phyloP scores from a whole-genome alignment of 2,797 vertebrate species.

The Anguilla obscura region DNA sequence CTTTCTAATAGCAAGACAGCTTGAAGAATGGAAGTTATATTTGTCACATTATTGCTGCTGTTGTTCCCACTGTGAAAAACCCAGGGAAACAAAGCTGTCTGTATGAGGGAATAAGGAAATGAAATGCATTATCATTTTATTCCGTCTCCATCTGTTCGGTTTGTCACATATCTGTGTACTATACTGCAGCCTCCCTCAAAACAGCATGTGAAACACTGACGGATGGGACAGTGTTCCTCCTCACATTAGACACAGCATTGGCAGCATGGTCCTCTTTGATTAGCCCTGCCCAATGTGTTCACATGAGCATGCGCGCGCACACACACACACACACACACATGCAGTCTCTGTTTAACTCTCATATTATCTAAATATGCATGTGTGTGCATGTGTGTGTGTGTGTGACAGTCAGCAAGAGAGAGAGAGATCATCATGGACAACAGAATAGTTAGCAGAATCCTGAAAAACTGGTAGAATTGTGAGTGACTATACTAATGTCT shows the following conservation, averaged over 20 bases:
- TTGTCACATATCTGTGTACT: slow-evolving; percentile 22
- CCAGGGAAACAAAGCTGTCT: slow-evolving; percentile 32
- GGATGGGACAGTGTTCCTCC: neutral
- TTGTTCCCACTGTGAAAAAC: slow-evolving; percentile 39
- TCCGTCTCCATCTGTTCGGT: slow-evolving; percentile 44
- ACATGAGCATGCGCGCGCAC: neutral
- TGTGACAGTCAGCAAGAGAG: too few relatives aligned
- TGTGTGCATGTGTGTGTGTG: too few relatives aligned
- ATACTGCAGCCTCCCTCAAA: neutral
- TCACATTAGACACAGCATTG: neutral
- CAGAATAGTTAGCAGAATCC: too few relatives aligned
- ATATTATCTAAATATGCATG: too few relatives aligned
- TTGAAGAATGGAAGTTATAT: slow-evolving; percentile 31
- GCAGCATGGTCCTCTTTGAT: neutral
- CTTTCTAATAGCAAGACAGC: neutral
- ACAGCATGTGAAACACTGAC: neutral
- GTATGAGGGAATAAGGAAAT: slow-evolving; percentile 35
- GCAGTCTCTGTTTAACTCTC: neutral
- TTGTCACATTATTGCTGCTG: slow-evolving; percentile 41
- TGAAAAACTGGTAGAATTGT: too few relatives aligned
- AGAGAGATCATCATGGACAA: too few relatives aligned
- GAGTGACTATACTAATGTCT: too few relatives aligned
- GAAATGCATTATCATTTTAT: slow-evolving; percentile 55
- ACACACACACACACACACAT: neutral
- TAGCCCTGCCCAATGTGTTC: neutral